Evolutionary conservation across 1,140 invertebrate species (phyloP).

Genomic region (Drosophila ironensis): DNA sequence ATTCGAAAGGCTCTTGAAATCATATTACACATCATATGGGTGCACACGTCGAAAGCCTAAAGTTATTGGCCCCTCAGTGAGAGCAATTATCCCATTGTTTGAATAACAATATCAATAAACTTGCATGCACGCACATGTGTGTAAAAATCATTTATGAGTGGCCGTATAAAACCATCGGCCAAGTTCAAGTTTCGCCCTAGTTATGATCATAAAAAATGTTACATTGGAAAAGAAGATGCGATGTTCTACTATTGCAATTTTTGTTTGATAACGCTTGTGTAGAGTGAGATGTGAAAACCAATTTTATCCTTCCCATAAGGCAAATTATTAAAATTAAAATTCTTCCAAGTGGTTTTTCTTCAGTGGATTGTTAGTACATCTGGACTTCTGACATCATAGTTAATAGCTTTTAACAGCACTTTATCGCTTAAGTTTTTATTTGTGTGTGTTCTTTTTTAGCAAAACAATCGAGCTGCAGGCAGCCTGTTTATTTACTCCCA

Average conservation of each 20-base stretch:
- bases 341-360: too few relatives aligned
- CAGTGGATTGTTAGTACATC: slow-evolving; percentile 3
- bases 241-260: too few relatives aligned
- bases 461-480: slow-evolving; percentile 13
- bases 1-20: too few relatives aligned
- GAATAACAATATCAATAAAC: slow-evolving; percentile 17
- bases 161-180: slow-evolving; percentile 3
- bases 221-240: not conserved
- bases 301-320: too few relatives aligned
- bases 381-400: slow-evolving; percentile 50
- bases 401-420: slow-evolving; percentile 41
- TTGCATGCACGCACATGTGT: not conserved
- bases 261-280: too few relatives aligned
- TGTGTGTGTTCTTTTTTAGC: slow-evolving; percentile 34
- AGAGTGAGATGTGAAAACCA: too few relatives aligned
- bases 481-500: slow-evolving; percentile 53
- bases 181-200: slow-evolving; percentile 33
- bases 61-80: too few relatives aligned
- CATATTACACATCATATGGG: too few relatives aligned
- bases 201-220: not conserved
- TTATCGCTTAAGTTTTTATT: slow-evolving; percentile 31
- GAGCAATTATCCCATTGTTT: slow-evolving; percentile 28
- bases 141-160: slow-evolving; percentile 6
- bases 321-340: too few relatives aligned
- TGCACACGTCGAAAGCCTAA: too few relatives aligned